Evolutionary conservation across 2,113 vertebrate genomes (phyloP).

Genomic region (Stictonetta naevosa): DNA sequence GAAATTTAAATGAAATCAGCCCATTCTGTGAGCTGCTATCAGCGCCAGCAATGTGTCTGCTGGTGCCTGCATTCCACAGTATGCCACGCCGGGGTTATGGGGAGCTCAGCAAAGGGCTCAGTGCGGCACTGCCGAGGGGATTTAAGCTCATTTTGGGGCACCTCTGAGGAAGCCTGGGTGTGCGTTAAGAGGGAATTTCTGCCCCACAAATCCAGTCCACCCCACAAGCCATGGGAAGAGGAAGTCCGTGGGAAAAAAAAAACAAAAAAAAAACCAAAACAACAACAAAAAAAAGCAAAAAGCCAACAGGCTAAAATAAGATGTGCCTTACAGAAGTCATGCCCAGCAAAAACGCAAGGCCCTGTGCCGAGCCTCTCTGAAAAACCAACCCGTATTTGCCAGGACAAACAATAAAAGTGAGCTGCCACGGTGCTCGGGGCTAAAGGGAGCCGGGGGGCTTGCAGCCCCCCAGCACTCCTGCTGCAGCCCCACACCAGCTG

Average conservation of each 20-base stretch:
- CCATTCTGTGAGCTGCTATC: not conserved
- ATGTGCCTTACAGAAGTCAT: not conserved
- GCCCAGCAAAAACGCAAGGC: not conserved
- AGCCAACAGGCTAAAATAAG: not conserved
- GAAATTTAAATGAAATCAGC: constrained; percentile 39
- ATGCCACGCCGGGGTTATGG: not conserved
- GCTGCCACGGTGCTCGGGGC: not conserved
- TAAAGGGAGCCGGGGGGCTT: not conserved
- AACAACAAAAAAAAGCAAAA: not conserved
- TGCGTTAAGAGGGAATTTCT: not conserved
- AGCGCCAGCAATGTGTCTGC: not conserved
- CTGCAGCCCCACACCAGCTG: not conserved
- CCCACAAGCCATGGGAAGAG: not conserved
- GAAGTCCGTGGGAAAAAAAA: not conserved
- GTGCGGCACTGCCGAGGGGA: too few species aligned
- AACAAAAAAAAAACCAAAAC: too few species aligned
- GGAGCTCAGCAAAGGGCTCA: not conserved
- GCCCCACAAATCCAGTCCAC: not conserved
- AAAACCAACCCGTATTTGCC: not conserved
- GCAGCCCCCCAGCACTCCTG: too few species aligned
- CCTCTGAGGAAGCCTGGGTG: not conserved
- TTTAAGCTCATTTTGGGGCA: not conserved
- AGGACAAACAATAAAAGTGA: not conserved
- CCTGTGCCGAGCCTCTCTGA: not conserved
- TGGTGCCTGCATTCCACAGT: not conserved